phyloP scores from a whole-genome alignment of 1,140 invertebrate species.

The Heliothis subflexa region DNA sequence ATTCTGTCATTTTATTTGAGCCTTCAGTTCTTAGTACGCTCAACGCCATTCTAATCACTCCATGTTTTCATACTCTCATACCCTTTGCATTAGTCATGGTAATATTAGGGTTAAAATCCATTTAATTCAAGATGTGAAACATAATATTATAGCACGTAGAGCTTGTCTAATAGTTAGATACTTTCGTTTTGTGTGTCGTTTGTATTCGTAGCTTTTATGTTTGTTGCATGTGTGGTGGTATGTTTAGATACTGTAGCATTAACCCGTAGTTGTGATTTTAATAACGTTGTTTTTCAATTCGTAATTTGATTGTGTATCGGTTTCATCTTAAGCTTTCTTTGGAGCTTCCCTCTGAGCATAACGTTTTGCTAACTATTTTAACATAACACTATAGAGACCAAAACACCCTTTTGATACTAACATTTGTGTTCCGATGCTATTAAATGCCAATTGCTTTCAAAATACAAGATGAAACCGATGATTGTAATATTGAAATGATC shows the following conservation, averaged over 20 bases:
- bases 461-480: conserved; percentile 45
- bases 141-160: conserved; percentile 56
- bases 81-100: conserved; percentile 59
- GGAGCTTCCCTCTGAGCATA: conserved; percentile 23
- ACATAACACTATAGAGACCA: not conserved
- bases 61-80: conserved; percentile 53
- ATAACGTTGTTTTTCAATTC: conserved; percentile 55
- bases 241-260: conserved; percentile 32
- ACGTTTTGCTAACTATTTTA: not conserved
- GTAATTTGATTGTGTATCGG: conserved; percentile 51
- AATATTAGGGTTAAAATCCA: conserved; percentile 60
- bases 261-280: conserved; percentile 52
- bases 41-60: conserved; percentile 57
- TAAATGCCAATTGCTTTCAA: conserved; percentile 38
- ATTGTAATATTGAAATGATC: conserved; percentile 35
- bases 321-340: conserved; percentile 54
- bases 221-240: conserved; percentile 65
- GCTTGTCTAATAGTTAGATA: conserved; percentile 67
- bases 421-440: not conserved
- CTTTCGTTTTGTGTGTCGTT: conserved; percentile 62
- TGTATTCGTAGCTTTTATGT: conserved; percentile 54
- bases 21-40: conserved; percentile 68
- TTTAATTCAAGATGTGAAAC: conserved; percentile 51
- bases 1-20: conserved; percentile 52
- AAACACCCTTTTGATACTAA: conserved; percentile 10